These are phyloP conservation scores for Archegozetes longisetosus DNA, from an alignment of 1,140 invertebrate genomes.

Conservation along the genomic window DNA sequence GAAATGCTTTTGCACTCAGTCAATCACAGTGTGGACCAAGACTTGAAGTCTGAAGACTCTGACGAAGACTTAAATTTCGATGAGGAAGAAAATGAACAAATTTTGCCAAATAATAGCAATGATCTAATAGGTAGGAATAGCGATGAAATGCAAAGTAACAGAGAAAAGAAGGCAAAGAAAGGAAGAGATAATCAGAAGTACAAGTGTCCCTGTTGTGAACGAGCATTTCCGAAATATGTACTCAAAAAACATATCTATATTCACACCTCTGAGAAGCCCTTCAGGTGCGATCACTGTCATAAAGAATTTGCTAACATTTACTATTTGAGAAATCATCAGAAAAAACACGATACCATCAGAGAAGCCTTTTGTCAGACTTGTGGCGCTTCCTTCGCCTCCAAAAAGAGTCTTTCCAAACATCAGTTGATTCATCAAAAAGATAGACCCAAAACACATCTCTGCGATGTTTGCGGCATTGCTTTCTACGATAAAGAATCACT, in stretches of 20 bases:
- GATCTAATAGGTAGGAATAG: too few species aligned
- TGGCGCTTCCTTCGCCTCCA: constrained; percentile 29
- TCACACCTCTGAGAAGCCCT: constrained; percentile 17
- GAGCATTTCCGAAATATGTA: constrained; percentile 18
- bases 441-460: constrained; percentile 31
- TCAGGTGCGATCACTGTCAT: constrained; percentile 27
- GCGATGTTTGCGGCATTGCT: constrained; percentile 39
- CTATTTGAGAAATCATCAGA: constrained; percentile 26
- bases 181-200: constrained; percentile 3
- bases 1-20: not conserved
- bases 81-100: too few species aligned
- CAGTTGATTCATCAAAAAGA: constrained; percentile 21
- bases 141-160: too few species aligned
- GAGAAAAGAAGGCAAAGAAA: not conserved
- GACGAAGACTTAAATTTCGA: too few species aligned
- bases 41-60: too few species aligned
- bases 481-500: constrained; percentile 36
- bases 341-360: constrained; percentile 30
- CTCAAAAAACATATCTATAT: constrained; percentile 9
- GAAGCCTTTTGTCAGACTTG: constrained; percentile 33
- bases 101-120: not conserved
- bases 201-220: constrained; percentile 21
- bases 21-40: too few species aligned
- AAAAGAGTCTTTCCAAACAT: constrained; percentile 24
- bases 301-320: constrained; percentile 38